These are phyloP conservation scores for Petromus typicus DNA, from an alignment of 2,113 vertebrate genomes.

Conservation along the genomic window DNA sequence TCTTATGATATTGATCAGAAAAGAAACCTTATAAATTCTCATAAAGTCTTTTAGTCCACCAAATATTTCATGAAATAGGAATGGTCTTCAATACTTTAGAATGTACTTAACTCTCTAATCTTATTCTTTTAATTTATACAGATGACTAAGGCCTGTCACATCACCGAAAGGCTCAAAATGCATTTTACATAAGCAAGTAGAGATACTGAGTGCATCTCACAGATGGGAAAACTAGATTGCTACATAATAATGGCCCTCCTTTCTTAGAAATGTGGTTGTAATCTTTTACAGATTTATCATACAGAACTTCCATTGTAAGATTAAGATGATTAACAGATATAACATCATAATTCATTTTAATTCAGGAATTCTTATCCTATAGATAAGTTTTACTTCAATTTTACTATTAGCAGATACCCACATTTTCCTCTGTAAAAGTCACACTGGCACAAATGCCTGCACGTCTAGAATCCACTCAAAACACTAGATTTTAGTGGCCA, in stretches of 20 bases:
- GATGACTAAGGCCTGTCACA: background rate
- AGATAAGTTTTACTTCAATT: background rate
- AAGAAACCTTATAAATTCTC: constrained; percentile 36
- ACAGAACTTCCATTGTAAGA: background rate
- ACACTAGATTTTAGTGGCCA: background rate
- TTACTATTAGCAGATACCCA: background rate
- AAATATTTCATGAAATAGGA: background rate
- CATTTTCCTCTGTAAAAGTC: background rate
- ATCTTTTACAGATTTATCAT: background rate
- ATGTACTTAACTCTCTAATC: background rate
- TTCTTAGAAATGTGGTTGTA: background rate
- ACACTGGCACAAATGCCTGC: background rate
- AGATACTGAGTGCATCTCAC: background rate
- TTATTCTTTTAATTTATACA: constrained; percentile 1
- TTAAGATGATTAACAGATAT: background rate
- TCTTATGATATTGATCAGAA: constrained; percentile 26
- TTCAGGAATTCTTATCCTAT: background rate
- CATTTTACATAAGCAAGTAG: background rate
- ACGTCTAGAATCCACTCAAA: background rate
- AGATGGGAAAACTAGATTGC: background rate
- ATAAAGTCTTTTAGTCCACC: background rate
- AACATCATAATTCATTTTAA: background rate
- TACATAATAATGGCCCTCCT: background rate
- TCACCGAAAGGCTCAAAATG: background rate
- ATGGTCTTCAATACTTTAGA: background rate